These are phyloP conservation scores for Rhincodon typus DNA, from an alignment of 2,797 vertebrate species.

Conservation along the genomic window DNA sequence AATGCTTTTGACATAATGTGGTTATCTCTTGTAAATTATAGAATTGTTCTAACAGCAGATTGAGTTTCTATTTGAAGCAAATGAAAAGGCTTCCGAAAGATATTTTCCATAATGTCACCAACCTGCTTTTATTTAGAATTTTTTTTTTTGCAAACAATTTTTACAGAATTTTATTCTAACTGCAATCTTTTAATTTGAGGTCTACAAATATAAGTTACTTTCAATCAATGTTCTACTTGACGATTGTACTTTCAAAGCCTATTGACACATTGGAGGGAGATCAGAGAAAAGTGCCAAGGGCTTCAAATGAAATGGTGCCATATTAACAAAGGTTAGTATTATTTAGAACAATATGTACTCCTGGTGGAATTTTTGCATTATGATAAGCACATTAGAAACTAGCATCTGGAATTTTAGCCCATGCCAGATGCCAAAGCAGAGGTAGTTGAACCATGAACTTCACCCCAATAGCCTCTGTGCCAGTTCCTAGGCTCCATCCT, in stretches of 20 bases:
- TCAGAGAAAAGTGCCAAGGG: background rate
- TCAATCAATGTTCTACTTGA: background rate
- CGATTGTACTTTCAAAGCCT: background rate
- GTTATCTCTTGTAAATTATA: background rate
- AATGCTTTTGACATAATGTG: background rate
- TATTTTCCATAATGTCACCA: background rate
- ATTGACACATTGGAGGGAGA: background rate
- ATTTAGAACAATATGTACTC: background rate
- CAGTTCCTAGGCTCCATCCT: no score
- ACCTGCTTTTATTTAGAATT: background rate
- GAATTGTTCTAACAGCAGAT: background rate
- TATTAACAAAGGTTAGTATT: background rate
- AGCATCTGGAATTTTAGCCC: background rate
- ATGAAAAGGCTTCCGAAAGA: background rate
- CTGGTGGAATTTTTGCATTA: background rate
- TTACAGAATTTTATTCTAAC: background rate
- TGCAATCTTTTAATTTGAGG: background rate
- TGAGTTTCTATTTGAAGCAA: background rate
- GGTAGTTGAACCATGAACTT: no score
- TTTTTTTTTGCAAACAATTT: background rate
- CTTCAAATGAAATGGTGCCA: background rate
- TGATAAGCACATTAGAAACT: background rate
- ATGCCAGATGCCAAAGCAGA: background rate
- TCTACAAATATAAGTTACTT: background rate
- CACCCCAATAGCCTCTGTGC: no score